Evolutionary conservation across 2,888 invertebrate species (phyloP).

Genomic region (Troides helena): DNA sequence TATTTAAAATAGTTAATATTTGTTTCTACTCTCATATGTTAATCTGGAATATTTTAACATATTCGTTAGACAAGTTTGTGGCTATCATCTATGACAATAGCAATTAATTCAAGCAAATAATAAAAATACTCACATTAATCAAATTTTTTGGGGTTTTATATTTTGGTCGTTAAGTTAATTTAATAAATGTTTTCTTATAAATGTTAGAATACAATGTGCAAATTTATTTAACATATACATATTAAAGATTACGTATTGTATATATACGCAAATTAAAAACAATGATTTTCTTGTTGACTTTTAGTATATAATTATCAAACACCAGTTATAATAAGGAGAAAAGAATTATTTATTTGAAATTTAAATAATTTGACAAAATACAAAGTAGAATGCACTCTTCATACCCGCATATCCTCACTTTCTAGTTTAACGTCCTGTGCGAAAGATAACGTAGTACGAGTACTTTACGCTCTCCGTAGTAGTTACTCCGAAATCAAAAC

Average conservation of each 20-base stretch:
- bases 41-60: background rate
- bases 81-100: background rate
- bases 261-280: background rate
- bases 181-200: background rate
- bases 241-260: background rate
- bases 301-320: no score
- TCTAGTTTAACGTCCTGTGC: background rate
- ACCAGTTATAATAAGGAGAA: no score
- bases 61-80: constrained; percentile 3
- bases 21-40: no score
- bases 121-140: background rate
- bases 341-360: background rate
- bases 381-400: background rate
- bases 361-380: background rate
- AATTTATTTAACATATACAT: no score
- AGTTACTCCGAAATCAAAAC: no score
- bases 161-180: background rate
- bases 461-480: no score
- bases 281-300: background rate
- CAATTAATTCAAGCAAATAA: background rate
- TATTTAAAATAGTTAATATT: no score
- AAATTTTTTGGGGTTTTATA: background rate
- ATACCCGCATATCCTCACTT: constrained; percentile 2
- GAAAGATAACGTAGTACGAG: background rate
- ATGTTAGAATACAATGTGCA: no score